These are phyloP conservation scores for Phoxinus phoxinus DNA, from an alignment of 2,113 vertebrate genomes.

Conservation along the genomic window DNA sequence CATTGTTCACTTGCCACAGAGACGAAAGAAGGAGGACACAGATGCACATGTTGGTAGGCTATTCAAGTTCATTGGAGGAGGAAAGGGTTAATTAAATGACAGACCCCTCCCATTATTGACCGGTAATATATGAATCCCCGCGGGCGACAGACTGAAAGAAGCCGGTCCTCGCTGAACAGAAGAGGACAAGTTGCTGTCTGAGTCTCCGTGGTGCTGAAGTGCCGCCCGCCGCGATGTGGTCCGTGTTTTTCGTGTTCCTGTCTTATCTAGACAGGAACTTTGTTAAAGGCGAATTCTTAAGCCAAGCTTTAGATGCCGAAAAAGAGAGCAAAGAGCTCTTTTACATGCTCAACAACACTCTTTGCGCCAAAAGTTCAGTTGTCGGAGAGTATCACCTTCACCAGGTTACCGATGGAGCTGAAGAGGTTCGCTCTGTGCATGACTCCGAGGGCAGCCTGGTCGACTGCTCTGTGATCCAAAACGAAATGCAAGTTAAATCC, in stretches of 20 bases:
- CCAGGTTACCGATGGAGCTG: slow-evolving; percentile 74
- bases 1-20: background rate
- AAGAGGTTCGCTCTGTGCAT: slow-evolving; percentile 67
- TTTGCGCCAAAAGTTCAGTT: slow-evolving; percentile 68
- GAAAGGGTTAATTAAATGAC: slow-evolving; percentile 65
- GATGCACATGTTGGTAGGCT: slow-evolving; percentile 8
- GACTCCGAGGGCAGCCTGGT: slow-evolving; percentile 62
- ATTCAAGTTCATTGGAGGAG: slow-evolving; percentile 32
- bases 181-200: slow-evolving; percentile 75
- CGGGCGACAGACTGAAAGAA: slow-evolving; percentile 69
- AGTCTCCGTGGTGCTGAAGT: slow-evolving; percentile 78
- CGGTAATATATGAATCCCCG: slow-evolving; percentile 69
- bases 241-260: slow-evolving; percentile 75
- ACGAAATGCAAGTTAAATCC: slow-evolving; percentile 64
- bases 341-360: slow-evolving; percentile 66
- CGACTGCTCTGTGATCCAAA: slow-evolving; percentile 65
- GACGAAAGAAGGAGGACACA: slow-evolving; percentile 18
- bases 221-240: slow-evolving; percentile 74
- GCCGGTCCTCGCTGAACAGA: slow-evolving; percentile 39
- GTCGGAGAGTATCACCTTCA: slow-evolving; percentile 58
- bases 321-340: slow-evolving; percentile 66
- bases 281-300: slow-evolving; percentile 63
- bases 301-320: slow-evolving; percentile 62
- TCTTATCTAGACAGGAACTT: slow-evolving; percentile 76
- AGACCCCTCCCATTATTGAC: slow-evolving; percentile 75